Conservation (phyloP, 1,140 invertebrate species). For the Heliconius nattereri region DNA sequence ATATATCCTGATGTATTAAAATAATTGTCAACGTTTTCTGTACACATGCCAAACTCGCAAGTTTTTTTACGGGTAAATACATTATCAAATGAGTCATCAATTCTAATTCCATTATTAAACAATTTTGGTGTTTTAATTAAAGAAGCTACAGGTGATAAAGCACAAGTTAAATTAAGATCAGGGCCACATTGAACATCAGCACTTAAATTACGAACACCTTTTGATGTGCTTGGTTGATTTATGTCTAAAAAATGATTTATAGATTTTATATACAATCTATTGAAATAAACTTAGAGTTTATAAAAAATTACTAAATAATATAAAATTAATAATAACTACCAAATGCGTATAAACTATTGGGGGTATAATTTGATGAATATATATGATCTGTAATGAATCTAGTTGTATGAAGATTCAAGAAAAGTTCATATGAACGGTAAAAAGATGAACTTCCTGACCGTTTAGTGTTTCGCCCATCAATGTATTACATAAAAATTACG, state of each 20-base stretch:
- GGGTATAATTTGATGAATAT: too few species aligned
- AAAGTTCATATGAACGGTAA: too few species aligned
- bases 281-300: neutral
- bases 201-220: slow-evolving; percentile 63
- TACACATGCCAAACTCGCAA: slow-evolving; percentile 52
- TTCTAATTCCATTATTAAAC: slow-evolving; percentile 52
- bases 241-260: slow-evolving; percentile 57
- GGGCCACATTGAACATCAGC: slow-evolving; percentile 73
- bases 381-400: too few species aligned
- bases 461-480: too few species aligned
- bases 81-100: slow-evolving; percentile 45
- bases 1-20: slow-evolving; percentile 28
- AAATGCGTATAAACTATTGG: too few species aligned
- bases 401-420: too few species aligned
- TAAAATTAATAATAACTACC: neutral
- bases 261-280: neutral
- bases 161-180: slow-evolving; percentile 44
- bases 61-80: slow-evolving; percentile 35
- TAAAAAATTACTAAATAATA: slow-evolving; percentile 18
- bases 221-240: slow-evolving; percentile 73
- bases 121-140: slow-evolving; percentile 48
- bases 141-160: slow-evolving; percentile 52
- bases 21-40: slow-evolving; percentile 22
- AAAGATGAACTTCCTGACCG: too few species aligned
- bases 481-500: too few species aligned